phyloP scores from a whole-genome alignment of 2,797 vertebrate species.

The Apogon talboti region DNA sequence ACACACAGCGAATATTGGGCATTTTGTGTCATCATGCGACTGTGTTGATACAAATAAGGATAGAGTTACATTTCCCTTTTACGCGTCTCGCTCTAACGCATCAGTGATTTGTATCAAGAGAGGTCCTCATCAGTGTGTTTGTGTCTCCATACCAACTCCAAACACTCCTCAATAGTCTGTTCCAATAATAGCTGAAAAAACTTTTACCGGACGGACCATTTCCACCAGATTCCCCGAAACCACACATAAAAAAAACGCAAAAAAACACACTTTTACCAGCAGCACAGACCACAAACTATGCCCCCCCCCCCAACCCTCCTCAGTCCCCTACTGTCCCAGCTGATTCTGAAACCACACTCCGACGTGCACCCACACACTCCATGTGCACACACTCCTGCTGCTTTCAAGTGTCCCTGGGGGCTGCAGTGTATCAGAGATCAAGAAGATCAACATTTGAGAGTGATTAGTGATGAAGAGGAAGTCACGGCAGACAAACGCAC shows the following conservation, averaged over 20 bases:
- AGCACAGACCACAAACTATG: slow-evolving; percentile 62
- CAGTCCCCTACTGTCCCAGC: slow-evolving; percentile 46
- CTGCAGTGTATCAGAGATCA: slow-evolving; percentile 54
- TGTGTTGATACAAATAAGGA: too few relatives aligned
- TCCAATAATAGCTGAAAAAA: slow-evolving; percentile 37
- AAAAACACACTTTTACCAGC: slow-evolving; percentile 55
- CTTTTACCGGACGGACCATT: slow-evolving; percentile 60
- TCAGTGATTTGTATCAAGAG: neutral
- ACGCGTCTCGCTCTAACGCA: too few relatives aligned
- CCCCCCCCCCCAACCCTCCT: slow-evolving; percentile 27
- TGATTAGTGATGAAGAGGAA: slow-evolving; percentile 95
- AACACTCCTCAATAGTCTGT: slow-evolving; percentile 30
- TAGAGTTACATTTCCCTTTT: too few relatives aligned
- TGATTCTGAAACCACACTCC: slow-evolving; percentile 45
- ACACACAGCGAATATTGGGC: too few relatives aligned
- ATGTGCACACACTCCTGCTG: slow-evolving; percentile 3
- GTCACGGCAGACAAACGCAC: slow-evolving; percentile 74
- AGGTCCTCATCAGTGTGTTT: slow-evolving; percentile 24
- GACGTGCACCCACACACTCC: slow-evolving; percentile 14
- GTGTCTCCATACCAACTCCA: slow-evolving; percentile 36
- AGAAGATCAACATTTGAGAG: slow-evolving; percentile 89
- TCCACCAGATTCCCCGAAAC: slow-evolving; percentile 60
- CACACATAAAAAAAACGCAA: slow-evolving; percentile 19
- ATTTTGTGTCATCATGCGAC: too few relatives aligned
- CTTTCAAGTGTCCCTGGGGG: slow-evolving; percentile 38